phyloP scores from a whole-genome alignment of 2,888 invertebrate species.

The Psylliodes chrysocephalus region DNA sequence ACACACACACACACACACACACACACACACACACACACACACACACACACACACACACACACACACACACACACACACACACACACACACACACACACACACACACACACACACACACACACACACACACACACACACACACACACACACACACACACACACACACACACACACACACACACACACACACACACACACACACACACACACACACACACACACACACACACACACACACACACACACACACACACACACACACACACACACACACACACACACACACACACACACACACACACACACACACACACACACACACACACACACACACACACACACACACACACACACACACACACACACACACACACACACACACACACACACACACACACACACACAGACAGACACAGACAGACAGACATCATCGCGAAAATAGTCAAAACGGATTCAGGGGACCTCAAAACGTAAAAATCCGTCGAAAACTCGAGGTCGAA shows the following conservation, averaged over 20 bases:
- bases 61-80: background rate
- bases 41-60: background rate
- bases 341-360: background rate
- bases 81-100: background rate
- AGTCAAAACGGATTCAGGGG: too few species aligned
- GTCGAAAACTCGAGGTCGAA: too few species aligned
- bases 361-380: background rate
- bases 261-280: background rate
- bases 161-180: background rate
- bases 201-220: background rate
- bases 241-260: background rate
- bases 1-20: background rate
- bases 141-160: background rate
- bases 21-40: background rate
- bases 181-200: background rate
- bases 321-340: background rate
- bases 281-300: background rate
- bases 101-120: background rate
- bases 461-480: too few species aligned
- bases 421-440: too few species aligned
- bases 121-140: background rate
- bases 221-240: background rate
- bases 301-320: background rate
- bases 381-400: background rate
- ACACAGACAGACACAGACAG: background rate